Evolutionary conservation across 2,113 vertebrate genomes (phyloP).

Genomic region (Alosa alosa): DNA sequence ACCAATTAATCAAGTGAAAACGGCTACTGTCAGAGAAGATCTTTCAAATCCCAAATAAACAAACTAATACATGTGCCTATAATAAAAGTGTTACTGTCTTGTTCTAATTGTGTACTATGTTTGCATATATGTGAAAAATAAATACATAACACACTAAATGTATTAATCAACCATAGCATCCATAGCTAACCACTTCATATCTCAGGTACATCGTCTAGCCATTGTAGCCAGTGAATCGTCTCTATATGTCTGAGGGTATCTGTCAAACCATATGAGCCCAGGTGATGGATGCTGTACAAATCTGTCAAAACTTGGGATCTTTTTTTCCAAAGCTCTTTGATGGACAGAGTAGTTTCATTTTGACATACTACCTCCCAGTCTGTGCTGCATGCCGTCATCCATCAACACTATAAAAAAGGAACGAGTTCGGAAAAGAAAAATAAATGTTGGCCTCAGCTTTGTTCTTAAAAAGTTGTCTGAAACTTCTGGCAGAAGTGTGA

Average conservation of each 20-base stretch:
- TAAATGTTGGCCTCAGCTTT: background rate
- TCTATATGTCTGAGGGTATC: background rate
- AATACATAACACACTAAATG: background rate
- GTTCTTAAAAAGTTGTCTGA: background rate
- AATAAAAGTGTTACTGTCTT: background rate
- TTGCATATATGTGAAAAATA: no score
- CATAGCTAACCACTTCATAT: background rate
- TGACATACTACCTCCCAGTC: constrained; percentile 11
- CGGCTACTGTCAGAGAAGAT: background rate
- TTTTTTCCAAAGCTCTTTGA: background rate
- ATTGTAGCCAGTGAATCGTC: background rate
- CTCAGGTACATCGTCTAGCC: background rate
- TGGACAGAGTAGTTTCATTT: background rate
- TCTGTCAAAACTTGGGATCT: background rate
- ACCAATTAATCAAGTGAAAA: background rate
- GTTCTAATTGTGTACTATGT: no score
- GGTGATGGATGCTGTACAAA: constrained; percentile 4
- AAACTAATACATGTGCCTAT: background rate
- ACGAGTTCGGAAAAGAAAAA: background rate
- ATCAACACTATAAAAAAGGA: background rate
- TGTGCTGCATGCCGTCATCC: background rate
- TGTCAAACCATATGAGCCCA: background rate
- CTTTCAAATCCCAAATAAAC: background rate
- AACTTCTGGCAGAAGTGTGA: background rate
- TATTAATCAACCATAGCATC: background rate